Base-by-base conservation (phyloP, 2,888 invertebrate genomes). In the Andrena camellia region DNA sequence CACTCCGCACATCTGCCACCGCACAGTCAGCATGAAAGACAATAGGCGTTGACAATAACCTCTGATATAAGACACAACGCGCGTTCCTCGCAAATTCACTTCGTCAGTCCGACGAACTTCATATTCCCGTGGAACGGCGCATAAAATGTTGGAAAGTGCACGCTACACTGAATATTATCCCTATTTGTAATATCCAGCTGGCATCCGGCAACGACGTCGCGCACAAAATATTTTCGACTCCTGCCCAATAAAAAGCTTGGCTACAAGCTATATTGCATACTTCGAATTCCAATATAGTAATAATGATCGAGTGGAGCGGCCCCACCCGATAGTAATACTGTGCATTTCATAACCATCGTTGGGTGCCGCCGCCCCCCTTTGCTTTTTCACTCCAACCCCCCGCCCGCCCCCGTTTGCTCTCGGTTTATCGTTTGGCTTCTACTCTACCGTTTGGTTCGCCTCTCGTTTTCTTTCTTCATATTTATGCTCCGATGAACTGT, bases 401-500 rank as follows among this genome's bases (percentile, higher is more conserved):
- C 59, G 10, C 52, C 29, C 13, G 23, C 23, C 50, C 26, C 23
- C 23, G 5, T 72, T 29, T n/a, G 20, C 42, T 26, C 62, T 17
- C 57, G 33, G 20, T 54, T 20, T 78, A 29, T 64, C 70, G 54
- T 52, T 70, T 2, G 54, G 17, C 66, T 62, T 72, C 59, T 31
- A 42, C 62, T n/a, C 74, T 60, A 20, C 48, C 48, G 48, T 48
- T 48, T 52, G 7, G 33, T n/a, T 23, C 48, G 67, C 48, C 48
- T 73, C 68, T 59, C 71, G 52, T 63, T 84, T 74, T 83, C 87
- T 84, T 85, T 81, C 85, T 80, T 85, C 87, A 89, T 89, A 90
- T 92, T 92, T 90, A 91, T 90, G 91, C 91, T 91, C 88, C 90
- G 89, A 90, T 91, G 89, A 90, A 89, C 89, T 90, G 90, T 88